Evolutionary conservation across 2,797 vertebrate genomes (phyloP).

Genomic region (Labroides dimidiatus): DNA sequence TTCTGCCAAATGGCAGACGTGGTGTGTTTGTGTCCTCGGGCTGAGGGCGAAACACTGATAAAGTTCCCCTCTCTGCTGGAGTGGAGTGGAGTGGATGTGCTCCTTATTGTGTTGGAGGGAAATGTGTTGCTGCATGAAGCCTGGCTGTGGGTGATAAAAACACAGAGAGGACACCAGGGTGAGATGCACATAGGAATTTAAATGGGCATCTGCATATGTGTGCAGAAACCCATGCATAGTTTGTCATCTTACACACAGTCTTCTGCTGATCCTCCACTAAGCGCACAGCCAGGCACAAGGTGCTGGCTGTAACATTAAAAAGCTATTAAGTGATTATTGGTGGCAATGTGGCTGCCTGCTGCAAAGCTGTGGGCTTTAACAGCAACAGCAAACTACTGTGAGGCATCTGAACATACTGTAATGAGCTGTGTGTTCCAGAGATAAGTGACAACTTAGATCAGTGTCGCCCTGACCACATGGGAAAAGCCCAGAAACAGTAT

Average conservation of each 20-base stretch:
- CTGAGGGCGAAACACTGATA: constrained; percentile 59
- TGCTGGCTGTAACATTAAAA: constrained; percentile 73
- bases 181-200: constrained; percentile 44
- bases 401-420: constrained; percentile 54
- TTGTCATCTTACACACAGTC: constrained; percentile 39
- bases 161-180: constrained; percentile 31
- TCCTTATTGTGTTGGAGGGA: constrained; percentile 43
- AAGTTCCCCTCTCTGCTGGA: constrained; percentile 52
- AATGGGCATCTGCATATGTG: constrained; percentile 32
- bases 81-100: constrained; percentile 52
- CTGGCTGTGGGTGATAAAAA: constrained; percentile 70
- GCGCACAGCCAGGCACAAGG: constrained; percentile 58
- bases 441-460: constrained; percentile 68
- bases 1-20: constrained; percentile 53
- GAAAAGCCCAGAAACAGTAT: constrained; percentile 19
- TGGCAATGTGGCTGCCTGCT: constrained; percentile 53
- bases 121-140: constrained; percentile 23
- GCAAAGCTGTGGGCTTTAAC: constrained; percentile 52
- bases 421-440: constrained; percentile 65
- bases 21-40: constrained; percentile 50
- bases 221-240: constrained; percentile 26
- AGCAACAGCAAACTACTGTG: constrained; percentile 44
- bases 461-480: constrained; percentile 16
- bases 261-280: constrained; percentile 48
- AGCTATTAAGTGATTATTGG: constrained; percentile 77